A percentile compares a stretch with the other conserved stretches of the same genome.
These are phyloP conservation scores for Jaculus jaculus DNA, from an alignment of 2,113 vertebrate genomes.

Conservation along the genomic window DNA sequence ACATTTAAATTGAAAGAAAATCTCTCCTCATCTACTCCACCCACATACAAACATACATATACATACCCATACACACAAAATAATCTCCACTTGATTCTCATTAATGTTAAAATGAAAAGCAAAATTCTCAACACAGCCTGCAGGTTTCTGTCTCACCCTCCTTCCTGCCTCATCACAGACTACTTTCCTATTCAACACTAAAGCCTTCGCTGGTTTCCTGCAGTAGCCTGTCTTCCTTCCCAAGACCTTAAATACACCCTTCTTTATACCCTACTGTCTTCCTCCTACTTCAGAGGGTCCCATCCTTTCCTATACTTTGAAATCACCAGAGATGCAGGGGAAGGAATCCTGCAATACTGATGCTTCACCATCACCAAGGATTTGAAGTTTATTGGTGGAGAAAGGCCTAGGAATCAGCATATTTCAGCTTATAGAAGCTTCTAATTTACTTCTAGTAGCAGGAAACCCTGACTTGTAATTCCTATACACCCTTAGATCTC, in stretches of 20 bases:
- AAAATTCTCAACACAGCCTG: neutral
- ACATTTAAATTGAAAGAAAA: neutral
- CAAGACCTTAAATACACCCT: neutral
- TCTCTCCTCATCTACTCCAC: too few species aligned
- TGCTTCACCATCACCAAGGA: neutral
- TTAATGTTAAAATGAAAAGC: constrained; percentile 11
- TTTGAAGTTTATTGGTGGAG: neutral
- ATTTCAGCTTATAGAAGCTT: neutral
- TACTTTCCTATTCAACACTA: neutral
- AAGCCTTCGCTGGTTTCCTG: neutral
- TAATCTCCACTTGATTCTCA: neutral
- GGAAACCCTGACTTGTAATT: constrained; percentile 11
- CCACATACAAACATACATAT: too few species aligned
- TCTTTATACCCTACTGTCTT: neutral
- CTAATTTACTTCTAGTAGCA: neutral
- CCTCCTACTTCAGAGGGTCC: neutral
- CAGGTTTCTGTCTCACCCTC: neutral
- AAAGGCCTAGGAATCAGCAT: neutral
- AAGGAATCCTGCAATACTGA: neutral
- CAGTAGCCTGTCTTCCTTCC: neutral
- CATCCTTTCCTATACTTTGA: neutral
- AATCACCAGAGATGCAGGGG: neutral
- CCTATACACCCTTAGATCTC: neutral
- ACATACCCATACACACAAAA: too few species aligned
- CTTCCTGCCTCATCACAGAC: neutral